phyloP scores from a whole-genome alignment of 2,113 vertebrate species.

The Menura novaehollandiae region DNA sequence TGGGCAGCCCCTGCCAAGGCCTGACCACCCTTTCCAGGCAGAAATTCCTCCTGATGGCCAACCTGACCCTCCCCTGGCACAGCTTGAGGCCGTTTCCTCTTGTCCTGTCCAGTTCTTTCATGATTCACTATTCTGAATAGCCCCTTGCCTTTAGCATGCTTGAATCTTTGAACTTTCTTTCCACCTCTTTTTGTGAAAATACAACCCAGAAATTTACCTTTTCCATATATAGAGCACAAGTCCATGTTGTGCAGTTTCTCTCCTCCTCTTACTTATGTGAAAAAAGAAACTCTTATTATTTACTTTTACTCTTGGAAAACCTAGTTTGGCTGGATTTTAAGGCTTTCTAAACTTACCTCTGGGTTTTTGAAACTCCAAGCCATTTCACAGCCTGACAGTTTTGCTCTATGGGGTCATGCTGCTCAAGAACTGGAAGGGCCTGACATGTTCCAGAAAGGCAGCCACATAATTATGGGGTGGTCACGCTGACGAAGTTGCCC shows the following conservation, averaged over 20 bases:
- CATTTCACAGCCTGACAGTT: not conserved
- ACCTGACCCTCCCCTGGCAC: not conserved
- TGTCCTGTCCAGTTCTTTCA: not conserved
- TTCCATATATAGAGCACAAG: not conserved
- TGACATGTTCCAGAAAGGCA: not conserved
- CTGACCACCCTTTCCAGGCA: not conserved
- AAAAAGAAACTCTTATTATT: not conserved
- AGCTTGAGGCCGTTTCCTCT: fast-evolving
- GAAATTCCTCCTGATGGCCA: not conserved
- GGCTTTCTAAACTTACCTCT: not conserved
- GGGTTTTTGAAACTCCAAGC: not conserved
- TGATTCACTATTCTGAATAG: not conserved
- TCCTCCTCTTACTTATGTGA: not conserved
- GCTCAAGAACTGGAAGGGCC: not conserved
- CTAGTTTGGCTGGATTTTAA: not conserved
- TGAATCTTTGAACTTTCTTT: not conserved
- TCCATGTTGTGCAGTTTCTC: not conserved
- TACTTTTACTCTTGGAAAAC: not conserved
- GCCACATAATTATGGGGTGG: not conserved
- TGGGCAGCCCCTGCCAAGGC: not conserved
- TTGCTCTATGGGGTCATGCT: not conserved
- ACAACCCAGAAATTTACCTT: not conserved
- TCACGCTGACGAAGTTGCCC: not conserved
- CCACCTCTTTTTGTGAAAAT: not conserved
- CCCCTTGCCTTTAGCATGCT: not conserved